Conservation (phyloP, 2,797 vertebrate genomes). For the Sebastes taczanowskii region DNA sequence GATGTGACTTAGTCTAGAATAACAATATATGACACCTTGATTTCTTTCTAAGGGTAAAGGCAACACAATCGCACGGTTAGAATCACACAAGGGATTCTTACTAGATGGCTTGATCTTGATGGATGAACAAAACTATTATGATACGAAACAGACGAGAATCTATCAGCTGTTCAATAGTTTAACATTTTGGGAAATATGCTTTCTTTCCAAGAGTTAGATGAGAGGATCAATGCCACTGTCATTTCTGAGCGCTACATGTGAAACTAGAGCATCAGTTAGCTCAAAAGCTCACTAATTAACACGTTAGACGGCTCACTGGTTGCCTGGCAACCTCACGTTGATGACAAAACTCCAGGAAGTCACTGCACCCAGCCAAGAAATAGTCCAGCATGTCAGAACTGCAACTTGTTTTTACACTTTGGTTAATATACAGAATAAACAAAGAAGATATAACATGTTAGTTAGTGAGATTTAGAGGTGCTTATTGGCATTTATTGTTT, state of each 20-base stretch:
- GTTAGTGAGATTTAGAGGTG: not conserved
- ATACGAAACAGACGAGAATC: not conserved
- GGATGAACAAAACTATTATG: not conserved
- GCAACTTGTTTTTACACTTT: not conserved
- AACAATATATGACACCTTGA: conserved; percentile 14
- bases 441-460: not conserved
- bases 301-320: not conserved
- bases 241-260: not conserved
- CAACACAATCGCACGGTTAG: not conserved
- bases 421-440: not conserved
- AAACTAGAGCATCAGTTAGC: not conserved
- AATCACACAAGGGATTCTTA: not conserved
- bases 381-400: not conserved
- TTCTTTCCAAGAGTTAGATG: not conserved
- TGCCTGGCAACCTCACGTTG: not conserved
- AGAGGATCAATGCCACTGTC: not conserved
- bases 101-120: not conserved
- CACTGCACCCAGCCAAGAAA: not conserved
- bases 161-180: not conserved
- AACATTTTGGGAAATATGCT: conserved; percentile 3
- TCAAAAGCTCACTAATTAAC: not conserved
- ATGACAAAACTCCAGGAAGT: not conserved
- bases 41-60: not conserved
- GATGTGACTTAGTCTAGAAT: conserved; percentile 2
- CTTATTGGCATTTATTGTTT: not conserved